These are phyloP conservation scores for Cepaea nemoralis DNA, from an alignment of 1,140 invertebrate species.

Conservation along the genomic window DNA sequence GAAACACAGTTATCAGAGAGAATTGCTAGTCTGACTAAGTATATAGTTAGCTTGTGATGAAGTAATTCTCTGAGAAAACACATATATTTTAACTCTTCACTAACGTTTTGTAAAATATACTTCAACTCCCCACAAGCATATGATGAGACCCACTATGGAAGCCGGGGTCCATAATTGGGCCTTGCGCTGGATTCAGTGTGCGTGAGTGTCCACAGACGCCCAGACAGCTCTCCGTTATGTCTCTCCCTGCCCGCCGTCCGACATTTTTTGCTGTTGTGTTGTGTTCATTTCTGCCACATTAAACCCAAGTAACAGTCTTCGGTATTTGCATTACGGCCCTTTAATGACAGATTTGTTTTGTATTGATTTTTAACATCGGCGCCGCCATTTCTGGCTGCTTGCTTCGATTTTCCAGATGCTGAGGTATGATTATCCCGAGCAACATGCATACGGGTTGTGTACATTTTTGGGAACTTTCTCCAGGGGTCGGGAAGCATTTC, in stretches of 20 bases:
- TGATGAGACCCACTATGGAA: not conserved
- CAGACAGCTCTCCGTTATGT: not conserved
- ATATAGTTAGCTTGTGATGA: too few species aligned
- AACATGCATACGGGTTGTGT: not conserved
- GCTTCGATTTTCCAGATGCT: not conserved
- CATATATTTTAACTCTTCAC: too few species aligned
- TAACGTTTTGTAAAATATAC: too few species aligned
- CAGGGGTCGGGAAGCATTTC: not conserved
- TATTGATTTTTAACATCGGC: not conserved
- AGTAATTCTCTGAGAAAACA: too few species aligned
- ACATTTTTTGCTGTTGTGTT: not conserved
- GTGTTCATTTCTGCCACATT: not conserved
- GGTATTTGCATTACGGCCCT: not conserved
- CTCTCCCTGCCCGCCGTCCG: not conserved
- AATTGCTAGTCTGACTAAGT: too few species aligned
- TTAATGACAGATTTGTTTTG: constrained; percentile 11
- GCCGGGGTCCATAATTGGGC: not conserved
- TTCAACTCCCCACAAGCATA: too few species aligned
- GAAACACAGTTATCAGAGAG: too few species aligned
- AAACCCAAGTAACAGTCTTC: not conserved
- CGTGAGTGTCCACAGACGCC: not conserved
- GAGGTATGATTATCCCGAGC: not conserved
- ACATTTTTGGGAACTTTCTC: not conserved
- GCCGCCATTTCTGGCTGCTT: not conserved
- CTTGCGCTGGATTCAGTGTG: not conserved